Conservation (phyloP, 2,888 invertebrate species). For the Drosophila prolongata region DNA sequence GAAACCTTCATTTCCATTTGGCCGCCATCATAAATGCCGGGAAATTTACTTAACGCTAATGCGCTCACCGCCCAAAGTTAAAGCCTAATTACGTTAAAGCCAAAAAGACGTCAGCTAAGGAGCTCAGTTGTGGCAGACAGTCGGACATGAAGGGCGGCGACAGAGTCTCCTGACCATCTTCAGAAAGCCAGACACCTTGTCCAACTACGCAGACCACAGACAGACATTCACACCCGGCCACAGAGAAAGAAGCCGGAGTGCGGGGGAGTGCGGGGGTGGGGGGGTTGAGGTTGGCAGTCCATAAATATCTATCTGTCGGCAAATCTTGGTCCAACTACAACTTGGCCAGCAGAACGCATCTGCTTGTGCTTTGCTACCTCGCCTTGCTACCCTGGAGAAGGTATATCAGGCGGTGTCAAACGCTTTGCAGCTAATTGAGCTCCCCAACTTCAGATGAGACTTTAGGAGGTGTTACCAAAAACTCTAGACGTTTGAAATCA, state of each 20-base stretch:
- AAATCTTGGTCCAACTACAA: constrained; percentile 37
- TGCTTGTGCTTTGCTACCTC: constrained; percentile 19
- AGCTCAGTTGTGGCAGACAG: constrained; percentile 11
- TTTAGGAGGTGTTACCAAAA: too few relatives aligned
- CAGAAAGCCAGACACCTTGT: constrained; percentile 30
- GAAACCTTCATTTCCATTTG: constrained; percentile 20
- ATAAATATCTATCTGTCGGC: constrained; percentile 50
- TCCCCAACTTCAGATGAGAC: too few relatives aligned
- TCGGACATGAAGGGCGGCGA: not conserved
- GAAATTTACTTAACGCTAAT: constrained; percentile 40
- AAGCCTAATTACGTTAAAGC: constrained; percentile 47
- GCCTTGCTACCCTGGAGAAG: constrained; percentile 13
- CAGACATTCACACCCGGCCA: constrained; percentile 28
- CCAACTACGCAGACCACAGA: constrained; percentile 35
- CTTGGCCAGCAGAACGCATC: constrained; percentile 27
- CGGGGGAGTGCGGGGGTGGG: too few relatives aligned
- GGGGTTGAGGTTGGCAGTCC: constrained; percentile 29
- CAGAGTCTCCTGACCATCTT: constrained; percentile 19
- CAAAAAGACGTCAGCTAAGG: constrained; percentile 29
- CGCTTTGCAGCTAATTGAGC: not conserved
- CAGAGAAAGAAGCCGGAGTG: not conserved
- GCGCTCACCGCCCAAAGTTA: constrained; percentile 38
- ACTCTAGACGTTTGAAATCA: not conserved
- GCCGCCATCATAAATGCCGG: constrained; percentile 31
- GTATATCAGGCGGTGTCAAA: not conserved